Percentiles rank a stretch among this genome's conserved stretches.
phyloP scores from a whole-genome alignment of 2,113 vertebrate genomes.

The Oenanthe melanoleuca region DNA sequence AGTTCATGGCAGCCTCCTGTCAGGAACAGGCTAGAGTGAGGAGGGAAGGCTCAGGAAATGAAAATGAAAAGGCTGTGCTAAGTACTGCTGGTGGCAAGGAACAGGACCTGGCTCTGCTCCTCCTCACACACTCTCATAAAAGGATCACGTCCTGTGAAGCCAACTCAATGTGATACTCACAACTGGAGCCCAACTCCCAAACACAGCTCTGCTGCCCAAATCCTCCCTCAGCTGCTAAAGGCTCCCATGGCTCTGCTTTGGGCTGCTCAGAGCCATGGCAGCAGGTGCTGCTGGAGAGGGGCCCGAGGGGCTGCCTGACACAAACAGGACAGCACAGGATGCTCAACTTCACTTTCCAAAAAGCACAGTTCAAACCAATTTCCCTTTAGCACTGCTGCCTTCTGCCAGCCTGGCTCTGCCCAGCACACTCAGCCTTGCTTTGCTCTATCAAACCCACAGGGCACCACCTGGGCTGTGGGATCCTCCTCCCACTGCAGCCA shows the following conservation, averaged over 20 bases:
- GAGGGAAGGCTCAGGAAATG: not conserved
- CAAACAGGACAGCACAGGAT: accelerated
- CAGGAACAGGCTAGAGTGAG: not conserved
- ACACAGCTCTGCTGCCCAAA: not conserved
- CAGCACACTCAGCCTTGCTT: not conserved
- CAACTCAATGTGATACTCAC: not conserved
- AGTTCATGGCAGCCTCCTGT: conserved; percentile 34
- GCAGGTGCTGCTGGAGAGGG: not conserved
- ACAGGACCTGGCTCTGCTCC: conserved; percentile 32
- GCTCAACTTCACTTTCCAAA: not conserved
- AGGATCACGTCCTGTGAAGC: not conserved
- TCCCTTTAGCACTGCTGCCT: not conserved
- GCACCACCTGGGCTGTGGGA: not conserved
- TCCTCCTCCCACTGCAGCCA: not conserved
- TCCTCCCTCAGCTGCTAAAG: not conserved
- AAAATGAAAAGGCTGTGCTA: conserved; percentile 17
- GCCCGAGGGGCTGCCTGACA: accelerated
- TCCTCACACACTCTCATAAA: not conserved
- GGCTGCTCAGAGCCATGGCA: not conserved
- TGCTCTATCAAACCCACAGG: not conserved
- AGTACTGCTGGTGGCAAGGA: not conserved
- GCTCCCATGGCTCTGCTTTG: accelerated
- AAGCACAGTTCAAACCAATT: not conserved
- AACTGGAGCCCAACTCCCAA: not conserved
- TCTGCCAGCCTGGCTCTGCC: not conserved